Evolutionary conservation across 2,113 vertebrate genomes (phyloP), one percentile per base, ranked within the genome.

Genomic region (Chascanopsetta lugubris): DNA sequence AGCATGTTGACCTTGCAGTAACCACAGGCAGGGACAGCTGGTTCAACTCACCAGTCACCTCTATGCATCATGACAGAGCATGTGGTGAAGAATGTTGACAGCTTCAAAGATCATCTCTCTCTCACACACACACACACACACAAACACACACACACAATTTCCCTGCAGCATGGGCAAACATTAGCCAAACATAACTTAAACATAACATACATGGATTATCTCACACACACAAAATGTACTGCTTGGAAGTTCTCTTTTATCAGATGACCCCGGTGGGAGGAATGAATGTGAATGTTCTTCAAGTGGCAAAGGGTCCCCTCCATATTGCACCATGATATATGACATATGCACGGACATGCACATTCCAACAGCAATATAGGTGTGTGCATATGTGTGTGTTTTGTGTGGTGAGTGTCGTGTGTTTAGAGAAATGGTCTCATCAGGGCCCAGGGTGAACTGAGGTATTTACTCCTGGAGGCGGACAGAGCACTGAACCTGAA

Each of bases 41-140:
- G 61, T 69, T 75, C 71, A 47, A 81, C 78, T 89, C 81, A 79
- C 62, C 64, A 84, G 63, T 82, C 68, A 51, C 87, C 77, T 86
- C 79, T 21, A 47, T 63, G 74, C 70, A 75, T 70, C 65, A 66
- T 71, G 76, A 80, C 79, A 62, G 66, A 63, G 63, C 59, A 74
- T 80, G 87, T 51, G 64, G 61, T 60, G 67, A 81, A 51, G 71
- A 80, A 84, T 75, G 74, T 62, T 67, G 75, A 80, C 70, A 70
- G 72, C 74, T 66, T 66, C 59, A 78, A 61, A 83, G 71, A 75
- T 75, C 58, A 20, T 32, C 61, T 36, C 25, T 43, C 18, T 27
- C 26, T 53, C 13, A 40, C 72, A 76, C 62, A 63, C 60, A 40
- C 27, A 21, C 47, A 25, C 30, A 45, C 25, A 49, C 18, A 36